Conservation (phyloP, 2,888 invertebrate species). For the Fissipunctia ypsillon region DNA sequence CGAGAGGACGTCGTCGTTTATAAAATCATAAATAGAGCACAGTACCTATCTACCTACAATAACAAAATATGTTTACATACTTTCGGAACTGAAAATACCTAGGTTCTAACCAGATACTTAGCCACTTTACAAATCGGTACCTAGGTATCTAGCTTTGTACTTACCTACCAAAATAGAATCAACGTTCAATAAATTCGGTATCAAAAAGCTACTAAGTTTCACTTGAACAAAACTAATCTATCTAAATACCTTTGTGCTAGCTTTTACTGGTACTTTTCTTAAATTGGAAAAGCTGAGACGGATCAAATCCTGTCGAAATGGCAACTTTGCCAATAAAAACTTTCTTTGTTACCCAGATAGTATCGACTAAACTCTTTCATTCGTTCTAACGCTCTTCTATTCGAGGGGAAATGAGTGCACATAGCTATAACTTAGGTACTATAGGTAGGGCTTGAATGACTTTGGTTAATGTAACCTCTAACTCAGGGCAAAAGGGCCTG, state of each 20-base stretch:
- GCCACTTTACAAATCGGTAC: background rate
- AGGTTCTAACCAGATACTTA: background rate
- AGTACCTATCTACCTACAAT: too few relatives aligned
- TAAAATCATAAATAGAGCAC: background rate
- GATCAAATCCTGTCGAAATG: conserved; percentile 79
- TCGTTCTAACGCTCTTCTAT: conserved; percentile 72
- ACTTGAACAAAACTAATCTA: conserved; percentile 66
- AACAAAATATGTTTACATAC: background rate
- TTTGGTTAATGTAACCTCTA: conserved; percentile 50
- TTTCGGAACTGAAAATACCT: background rate
- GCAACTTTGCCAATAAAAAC: conserved; percentile 88
- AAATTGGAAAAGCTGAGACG: conserved; percentile 87
- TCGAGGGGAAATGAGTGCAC: conserved; percentile 72
- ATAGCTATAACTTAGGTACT: conserved; percentile 53
- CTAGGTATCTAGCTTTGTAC: background rate
- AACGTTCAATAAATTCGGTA: conserved; percentile 23
- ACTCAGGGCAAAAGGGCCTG: conserved; percentile 53
- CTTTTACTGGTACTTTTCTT: conserved; percentile 83
- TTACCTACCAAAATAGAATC: background rate
- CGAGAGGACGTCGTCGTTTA: background rate
- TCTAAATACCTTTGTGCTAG: conserved; percentile 69
- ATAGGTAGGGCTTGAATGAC: conserved; percentile 59
- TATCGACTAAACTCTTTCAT: conserved; percentile 86
- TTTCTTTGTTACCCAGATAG: conserved; percentile 89
- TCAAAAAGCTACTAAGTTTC: conserved; percentile 52